These are phyloP conservation scores for Micoletzkya japonica DNA, from an alignment of 2,888 invertebrate species.

Conservation along the genomic window DNA sequence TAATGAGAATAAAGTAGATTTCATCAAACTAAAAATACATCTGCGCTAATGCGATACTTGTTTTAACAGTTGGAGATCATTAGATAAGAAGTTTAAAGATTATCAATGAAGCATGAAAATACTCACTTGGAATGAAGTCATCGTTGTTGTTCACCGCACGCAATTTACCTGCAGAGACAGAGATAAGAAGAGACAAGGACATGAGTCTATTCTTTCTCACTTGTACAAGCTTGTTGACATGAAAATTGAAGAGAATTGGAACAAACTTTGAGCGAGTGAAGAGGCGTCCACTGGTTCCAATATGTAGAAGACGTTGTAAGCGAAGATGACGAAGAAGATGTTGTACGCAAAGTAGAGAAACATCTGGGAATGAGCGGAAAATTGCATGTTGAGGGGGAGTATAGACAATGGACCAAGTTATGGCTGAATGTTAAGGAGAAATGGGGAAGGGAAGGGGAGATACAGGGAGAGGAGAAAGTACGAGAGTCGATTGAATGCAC, in stretches of 20 bases:
- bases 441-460: too few relatives aligned
- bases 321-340: slow-evolving; percentile 15
- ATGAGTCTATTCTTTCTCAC: not conserved
- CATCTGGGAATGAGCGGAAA: too few relatives aligned
- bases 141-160: not conserved
- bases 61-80: too few relatives aligned
- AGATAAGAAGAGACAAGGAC: not conserved
- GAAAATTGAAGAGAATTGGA: not conserved
- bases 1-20: too few relatives aligned
- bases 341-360: slow-evolving; percentile 20
- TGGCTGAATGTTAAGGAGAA: too few relatives aligned
- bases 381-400: too few relatives aligned
- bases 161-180: not conserved
- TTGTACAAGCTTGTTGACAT: not conserved
- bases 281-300: slow-evolving; percentile 10
- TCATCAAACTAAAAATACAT: too few relatives aligned
- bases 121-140: not conserved
- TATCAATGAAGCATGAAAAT: not conserved
- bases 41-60: too few relatives aligned
- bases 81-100: too few relatives aligned
- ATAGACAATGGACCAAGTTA: too few relatives aligned
- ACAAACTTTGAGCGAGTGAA: not conserved
- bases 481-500: too few relatives aligned
- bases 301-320: slow-evolving; percentile 4
- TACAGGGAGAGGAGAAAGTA: too few relatives aligned